Conservation (phyloP, 2,888 invertebrate genomes). For the Cosmia trapezina region DNA sequence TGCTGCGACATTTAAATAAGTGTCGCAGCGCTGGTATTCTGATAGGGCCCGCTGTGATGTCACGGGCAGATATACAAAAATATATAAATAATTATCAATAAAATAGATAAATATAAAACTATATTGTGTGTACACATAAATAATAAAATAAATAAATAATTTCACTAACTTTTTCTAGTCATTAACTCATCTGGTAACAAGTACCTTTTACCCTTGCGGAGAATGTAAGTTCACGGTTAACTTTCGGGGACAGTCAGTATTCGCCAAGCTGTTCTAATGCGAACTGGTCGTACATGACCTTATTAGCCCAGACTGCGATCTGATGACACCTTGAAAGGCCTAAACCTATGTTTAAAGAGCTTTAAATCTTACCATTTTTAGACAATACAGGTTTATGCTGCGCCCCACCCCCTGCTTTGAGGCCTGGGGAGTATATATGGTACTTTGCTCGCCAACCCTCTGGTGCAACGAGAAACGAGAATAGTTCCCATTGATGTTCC, state of each 20-base stretch:
- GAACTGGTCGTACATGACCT: not conserved
- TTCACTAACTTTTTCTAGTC: not conserved
- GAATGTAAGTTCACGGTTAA: not conserved
- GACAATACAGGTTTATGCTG: constrained; percentile 82
- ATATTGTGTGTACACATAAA: too few species aligned
- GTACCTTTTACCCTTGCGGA: not conserved
- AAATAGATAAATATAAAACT: too few species aligned
- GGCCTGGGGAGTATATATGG: constrained; percentile 84
- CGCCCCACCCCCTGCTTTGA: constrained; percentile 82
- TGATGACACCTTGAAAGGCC: not conserved
- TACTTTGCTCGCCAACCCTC: constrained; percentile 84
- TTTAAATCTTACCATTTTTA: constrained; percentile 76
- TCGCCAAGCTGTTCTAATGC: too few species aligned
- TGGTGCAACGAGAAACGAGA: constrained; percentile 71
- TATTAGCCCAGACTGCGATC: not conserved
- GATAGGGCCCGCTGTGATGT: too few species aligned
- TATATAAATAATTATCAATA: too few species aligned
- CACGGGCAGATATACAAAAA: too few species aligned
- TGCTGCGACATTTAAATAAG: too few species aligned
- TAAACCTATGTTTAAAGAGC: not conserved
- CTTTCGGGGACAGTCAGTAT: not conserved
- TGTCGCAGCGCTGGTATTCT: too few species aligned
- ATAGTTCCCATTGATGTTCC: constrained; percentile 86
- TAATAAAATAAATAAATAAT: not conserved
- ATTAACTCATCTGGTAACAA: not conserved